These are phyloP conservation scores for Clupea harengus DNA, from an alignment of 2,113 vertebrate species.

Conservation along the genomic window DNA sequence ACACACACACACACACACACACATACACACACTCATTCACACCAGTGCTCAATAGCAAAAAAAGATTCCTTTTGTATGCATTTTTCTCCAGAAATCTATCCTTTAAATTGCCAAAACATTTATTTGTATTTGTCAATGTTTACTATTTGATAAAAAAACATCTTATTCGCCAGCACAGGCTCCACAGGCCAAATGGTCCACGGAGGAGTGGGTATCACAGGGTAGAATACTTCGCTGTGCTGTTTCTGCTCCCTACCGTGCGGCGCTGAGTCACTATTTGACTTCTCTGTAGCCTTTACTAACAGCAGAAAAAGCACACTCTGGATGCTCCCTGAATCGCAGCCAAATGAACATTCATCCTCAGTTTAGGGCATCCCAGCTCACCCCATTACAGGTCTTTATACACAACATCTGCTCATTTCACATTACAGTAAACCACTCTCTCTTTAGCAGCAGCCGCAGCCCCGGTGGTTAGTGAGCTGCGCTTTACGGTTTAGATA, in stretches of 20 bases:
- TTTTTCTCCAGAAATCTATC: background rate
- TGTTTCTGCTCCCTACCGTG: background rate
- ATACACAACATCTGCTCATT: slow-evolving; percentile 17
- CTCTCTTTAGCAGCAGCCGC: background rate
- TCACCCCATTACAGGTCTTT: background rate
- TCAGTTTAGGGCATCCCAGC: background rate
- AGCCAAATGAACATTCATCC: background rate
- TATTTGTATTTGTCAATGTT: background rate
- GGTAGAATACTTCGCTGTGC: background rate
- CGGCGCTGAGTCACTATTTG: background rate
- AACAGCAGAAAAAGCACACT: background rate
- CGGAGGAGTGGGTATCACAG: background rate
- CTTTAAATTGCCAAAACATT: background rate
- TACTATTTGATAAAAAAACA: background rate
- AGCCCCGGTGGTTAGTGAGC: background rate
- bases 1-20: background rate
- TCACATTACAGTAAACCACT: slow-evolving; percentile 32
- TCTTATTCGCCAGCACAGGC: background rate
- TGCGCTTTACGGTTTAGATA: background rate
- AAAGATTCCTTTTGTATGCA: background rate
- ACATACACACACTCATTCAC: background rate
- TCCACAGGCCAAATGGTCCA: background rate
- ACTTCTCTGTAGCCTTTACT: background rate
- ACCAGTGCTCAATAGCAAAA: background rate
- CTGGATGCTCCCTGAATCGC: background rate